Base-by-base conservation (phyloP, 2,888 invertebrate genomes). In the Ceratothoa steindachneri region DNA sequence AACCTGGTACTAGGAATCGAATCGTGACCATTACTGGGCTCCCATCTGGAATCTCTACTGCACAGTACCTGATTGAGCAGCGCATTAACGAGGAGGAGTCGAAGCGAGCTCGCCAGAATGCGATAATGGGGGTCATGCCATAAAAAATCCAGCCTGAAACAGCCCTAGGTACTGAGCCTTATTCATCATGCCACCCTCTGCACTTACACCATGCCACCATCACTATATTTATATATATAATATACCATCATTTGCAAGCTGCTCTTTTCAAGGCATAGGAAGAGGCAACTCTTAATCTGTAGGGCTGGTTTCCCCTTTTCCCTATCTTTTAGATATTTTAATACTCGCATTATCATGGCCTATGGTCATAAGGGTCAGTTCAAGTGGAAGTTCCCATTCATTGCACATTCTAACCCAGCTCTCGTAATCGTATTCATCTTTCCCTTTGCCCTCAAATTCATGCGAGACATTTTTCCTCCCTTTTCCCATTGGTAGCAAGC, bases 1-100 rank as follows among this genome's bases (percentile, higher is more conserved):
- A 95, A 83, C 96, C 97, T 81, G 96, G 96, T 86, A 97, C 96
- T 82, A 91, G 95, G 86, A 96, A 97, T 88, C 92, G 97, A 84
- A 93, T 96, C 87, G 97, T 97, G 82, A 95, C 96, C 86, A 95
- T 97, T 87, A 91, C 92, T 83, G 97, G 97, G 86, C 89, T 90
- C 83, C 89, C 90, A 83, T 90, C 89, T 86, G 91, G 93, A 87
- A 95, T 97, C 87, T 89, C 89, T 85, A 92, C 91, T 86, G 97
- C 97, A 85, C 93, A 94, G 86, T 93, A 90, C 88, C 90, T 96
- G 87, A 96, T 97, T 87, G 94, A 96, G 88, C 95, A 95, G 88
- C 93, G 94, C 87, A 93, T 97, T 86, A 90, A 90, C 86, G 95
- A 96, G 87, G 96, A 96, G 88, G 96, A 97, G 67, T 73, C 75